Evolutionary conservation across 2,888 invertebrate genomes (phyloP).

Genomic region (Agrochola macilenta): DNA sequence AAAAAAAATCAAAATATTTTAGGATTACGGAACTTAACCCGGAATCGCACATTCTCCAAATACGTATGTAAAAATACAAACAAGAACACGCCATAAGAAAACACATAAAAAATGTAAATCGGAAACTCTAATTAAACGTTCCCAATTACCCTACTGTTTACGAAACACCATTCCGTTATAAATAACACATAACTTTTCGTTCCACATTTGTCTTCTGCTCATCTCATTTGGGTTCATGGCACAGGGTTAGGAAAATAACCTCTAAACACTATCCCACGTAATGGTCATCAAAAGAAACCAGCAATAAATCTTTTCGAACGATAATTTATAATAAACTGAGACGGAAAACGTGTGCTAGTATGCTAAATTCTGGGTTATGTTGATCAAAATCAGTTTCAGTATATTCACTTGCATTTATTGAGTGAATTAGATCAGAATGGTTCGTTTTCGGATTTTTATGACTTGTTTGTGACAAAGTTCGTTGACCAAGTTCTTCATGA

Average conservation of each 20-base stretch:
- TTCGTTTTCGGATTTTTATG: slow-evolving; percentile 8
- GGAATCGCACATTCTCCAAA: background rate
- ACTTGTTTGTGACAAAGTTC: slow-evolving; percentile 21
- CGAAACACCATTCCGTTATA: slow-evolving; percentile 62
- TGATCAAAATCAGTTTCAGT: slow-evolving; percentile 41
- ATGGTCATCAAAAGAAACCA: slow-evolving; percentile 69
- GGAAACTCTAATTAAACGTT: slow-evolving; percentile 32
- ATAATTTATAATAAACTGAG: slow-evolving; percentile 51
- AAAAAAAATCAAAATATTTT: no score
- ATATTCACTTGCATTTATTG: slow-evolving; percentile 43
- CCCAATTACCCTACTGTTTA: slow-evolving; percentile 47
- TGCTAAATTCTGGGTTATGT: slow-evolving; percentile 42
- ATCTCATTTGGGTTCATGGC: slow-evolving; percentile 83
- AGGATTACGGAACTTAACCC: background rate
- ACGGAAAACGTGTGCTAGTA: slow-evolving; percentile 47
- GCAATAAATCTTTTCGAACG: slow-evolving; percentile 59
- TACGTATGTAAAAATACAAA: background rate
- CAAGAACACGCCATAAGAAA: background rate
- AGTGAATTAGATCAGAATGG: slow-evolving; percentile 18
- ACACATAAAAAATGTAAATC: slow-evolving; percentile 25
- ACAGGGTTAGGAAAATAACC: slow-evolving; percentile 80
- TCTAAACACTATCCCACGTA: slow-evolving; percentile 61
- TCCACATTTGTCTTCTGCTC: slow-evolving; percentile 68
- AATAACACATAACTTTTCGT: slow-evolving; percentile 62
- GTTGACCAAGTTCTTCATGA: slow-evolving; percentile 13